Evolutionary conservation across 2,888 invertebrate species (phyloP).

Genomic region (Branchellion lobata): DNA sequence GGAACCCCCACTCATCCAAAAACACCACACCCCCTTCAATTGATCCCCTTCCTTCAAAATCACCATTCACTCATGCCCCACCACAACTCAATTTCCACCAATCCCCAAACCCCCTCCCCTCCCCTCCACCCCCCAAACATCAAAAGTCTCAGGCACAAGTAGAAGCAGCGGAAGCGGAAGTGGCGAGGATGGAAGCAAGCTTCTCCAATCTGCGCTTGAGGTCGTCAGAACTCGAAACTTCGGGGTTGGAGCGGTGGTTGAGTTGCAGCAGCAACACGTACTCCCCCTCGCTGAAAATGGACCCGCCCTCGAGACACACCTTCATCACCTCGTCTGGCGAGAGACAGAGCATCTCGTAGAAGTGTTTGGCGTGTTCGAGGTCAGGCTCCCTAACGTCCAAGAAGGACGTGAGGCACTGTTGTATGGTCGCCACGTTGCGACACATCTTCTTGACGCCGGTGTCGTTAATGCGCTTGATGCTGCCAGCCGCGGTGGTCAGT

Average conservation of each 20-base stretch:
- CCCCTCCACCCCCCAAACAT: no score
- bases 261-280: conserved; percentile 82
- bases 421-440: conserved; percentile 79
- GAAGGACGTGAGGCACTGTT: conserved; percentile 80
- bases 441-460: conserved; percentile 81
- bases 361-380: conserved; percentile 83
- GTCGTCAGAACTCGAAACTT: conserved; percentile 54
- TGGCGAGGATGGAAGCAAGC: conserved; percentile 80
- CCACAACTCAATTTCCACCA: no score
- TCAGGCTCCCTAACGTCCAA: conserved; percentile 79
- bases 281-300: conserved; percentile 82
- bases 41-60: no score
- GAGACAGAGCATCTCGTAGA: conserved; percentile 78
- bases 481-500: conserved; percentile 77
- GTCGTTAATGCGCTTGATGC: conserved; percentile 77
- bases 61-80: no score
- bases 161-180: conserved; percentile 61
- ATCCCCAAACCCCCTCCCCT: no score
- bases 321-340: conserved; percentile 72
- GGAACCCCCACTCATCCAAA: no score
- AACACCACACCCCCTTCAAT: no score
- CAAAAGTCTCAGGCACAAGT: no score
- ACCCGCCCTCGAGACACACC: conserved; percentile 80
- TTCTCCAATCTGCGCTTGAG: conserved; percentile 70
- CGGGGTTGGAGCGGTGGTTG: conserved; percentile 69